Conservation (phyloP, 2,113 vertebrate genomes). For the Benthochromis sp. region DNA sequence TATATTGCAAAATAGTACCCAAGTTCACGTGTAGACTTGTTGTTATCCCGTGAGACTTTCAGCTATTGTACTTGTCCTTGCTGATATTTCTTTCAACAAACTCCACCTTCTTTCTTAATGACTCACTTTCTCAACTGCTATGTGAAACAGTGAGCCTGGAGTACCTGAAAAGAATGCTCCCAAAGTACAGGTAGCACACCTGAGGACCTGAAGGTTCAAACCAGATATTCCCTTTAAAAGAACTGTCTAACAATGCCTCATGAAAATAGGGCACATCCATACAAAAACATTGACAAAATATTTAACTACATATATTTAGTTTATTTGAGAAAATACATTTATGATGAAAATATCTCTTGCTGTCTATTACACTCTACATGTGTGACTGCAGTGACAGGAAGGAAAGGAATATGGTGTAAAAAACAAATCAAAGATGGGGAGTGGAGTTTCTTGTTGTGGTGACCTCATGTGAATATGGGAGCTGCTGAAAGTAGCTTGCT, state of each 20-base stretch:
- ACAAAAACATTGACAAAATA: neutral
- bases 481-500: neutral
- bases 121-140: neutral
- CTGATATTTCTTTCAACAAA: neutral
- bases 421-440: neutral
- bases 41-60: fast-evolving
- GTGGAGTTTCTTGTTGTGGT: neutral
- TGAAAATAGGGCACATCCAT: neutral
- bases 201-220: neutral
- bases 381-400: neutral
- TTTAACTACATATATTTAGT: neutral
- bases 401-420: neutral
- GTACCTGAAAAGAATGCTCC: neutral
- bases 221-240: neutral
- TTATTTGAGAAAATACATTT: neutral
- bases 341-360: neutral
- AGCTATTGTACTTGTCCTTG: neutral
- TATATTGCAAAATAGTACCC: neutral
- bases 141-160: neutral
- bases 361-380: neutral
- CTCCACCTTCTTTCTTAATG: neutral
- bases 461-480: neutral
- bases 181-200: neutral
- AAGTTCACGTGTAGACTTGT: neutral
- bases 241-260: neutral